Base-by-base conservation (phyloP, 2,113 vertebrate species). In the Phoxinus phoxinus region DNA sequence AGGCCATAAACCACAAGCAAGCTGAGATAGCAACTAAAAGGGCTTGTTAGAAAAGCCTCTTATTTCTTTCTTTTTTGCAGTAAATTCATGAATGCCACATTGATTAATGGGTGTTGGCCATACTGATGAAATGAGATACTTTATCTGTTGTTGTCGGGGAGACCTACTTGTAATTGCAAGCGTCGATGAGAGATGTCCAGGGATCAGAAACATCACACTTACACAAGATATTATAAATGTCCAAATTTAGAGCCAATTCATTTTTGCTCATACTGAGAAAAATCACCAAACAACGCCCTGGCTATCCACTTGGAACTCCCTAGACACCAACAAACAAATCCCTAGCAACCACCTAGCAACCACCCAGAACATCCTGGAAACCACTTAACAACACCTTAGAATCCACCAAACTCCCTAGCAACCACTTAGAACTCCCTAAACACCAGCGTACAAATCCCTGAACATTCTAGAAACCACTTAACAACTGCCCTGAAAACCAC, bases 31-130 rank as follows among this genome's bases (percentile, higher is more conserved):
- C 59, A 72, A 17, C 41, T 11, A 46, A 67, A 72, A 23, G 82
- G 58, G 13, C 82, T 17, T 83, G 11, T 51, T 75, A 67, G 21
- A 76, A 84, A 81, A 48, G 32, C 48, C 67, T 37, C 71, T 73
- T 12, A 32, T n/a, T 21, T 86, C 23, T 56, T 44, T 23, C 13
- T 30, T 56, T 27, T 37, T 23, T 41, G 32, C 9, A 21, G 48
- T 32, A 46, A 44, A 87, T 84, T 84, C 46, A 71, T 84, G 59
- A 77, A 63, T 65, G 85, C 81, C 76, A 81, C 79, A 35, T 81
- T 89, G 86, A 89, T 87, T 79, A 84, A 89, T 86, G 59, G 81
- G 84, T 81, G 72, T 37, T 23, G 81, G 75, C 13, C 27, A 48
- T n/a, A 15, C 84, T 85, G 85, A 84, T 90, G 73, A 85, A 85